These are phyloP conservation scores for Pantherophis alleghaniensis DNA, from an alignment of 2,797 vertebrate species.

Conservation along the genomic window DNA sequence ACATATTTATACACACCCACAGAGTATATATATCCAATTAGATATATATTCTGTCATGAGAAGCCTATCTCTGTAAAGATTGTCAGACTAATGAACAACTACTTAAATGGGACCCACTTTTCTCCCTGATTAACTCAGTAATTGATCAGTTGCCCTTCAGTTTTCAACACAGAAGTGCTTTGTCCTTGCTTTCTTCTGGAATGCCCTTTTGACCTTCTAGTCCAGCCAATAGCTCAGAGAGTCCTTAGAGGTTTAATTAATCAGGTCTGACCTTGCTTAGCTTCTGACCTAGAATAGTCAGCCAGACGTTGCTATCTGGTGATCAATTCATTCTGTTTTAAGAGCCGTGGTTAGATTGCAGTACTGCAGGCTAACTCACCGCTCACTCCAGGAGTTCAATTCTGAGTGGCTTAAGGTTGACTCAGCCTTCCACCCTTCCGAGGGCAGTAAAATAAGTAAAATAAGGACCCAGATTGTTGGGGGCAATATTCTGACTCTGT, in stretches of 20 bases:
- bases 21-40: background rate
- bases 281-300: background rate
- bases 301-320: background rate
- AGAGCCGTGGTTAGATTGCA: background rate
- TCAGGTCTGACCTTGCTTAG: background rate
- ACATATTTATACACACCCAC: background rate
- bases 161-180: background rate
- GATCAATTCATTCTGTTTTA: background rate
- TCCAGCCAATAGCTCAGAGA: background rate
- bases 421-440: too few relatives aligned
- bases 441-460: too few relatives aligned
- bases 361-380: too few relatives aligned
- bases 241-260: background rate
- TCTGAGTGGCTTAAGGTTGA: too few relatives aligned
- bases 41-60: background rate
- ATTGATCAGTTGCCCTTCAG: background rate
- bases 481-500: too few relatives aligned
- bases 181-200: background rate
- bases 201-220: rapidly evolving
- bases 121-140: background rate
- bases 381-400: too few relatives aligned
- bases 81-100: background rate
- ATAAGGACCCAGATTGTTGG: too few relatives aligned
- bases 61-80: background rate
- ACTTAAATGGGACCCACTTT: rapidly evolving